Conservation (phyloP, 2,797 vertebrate species). For the Mallotus villosus region DNA sequence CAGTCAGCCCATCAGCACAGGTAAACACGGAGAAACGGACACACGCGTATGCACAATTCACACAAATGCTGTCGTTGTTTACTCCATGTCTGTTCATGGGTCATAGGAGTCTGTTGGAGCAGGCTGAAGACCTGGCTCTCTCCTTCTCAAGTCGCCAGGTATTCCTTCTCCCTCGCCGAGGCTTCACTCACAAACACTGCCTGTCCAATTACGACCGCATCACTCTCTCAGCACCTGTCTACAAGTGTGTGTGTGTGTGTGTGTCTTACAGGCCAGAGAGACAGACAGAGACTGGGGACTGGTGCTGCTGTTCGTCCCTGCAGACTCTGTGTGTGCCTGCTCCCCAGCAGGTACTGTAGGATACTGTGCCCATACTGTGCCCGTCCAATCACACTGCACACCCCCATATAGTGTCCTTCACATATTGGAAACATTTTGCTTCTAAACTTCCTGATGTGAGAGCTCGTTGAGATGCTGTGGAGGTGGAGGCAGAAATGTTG, state of each 20-base stretch:
- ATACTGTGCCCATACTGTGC: neutral
- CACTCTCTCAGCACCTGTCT: neutral
- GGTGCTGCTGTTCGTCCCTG: constrained; percentile 65
- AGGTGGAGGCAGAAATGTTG: neutral
- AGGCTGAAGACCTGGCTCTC: constrained; percentile 54
- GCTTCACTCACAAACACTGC: neutral
- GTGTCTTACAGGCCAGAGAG: constrained; percentile 42
- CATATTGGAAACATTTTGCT: too few species aligned
- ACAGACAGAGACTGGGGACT: constrained; percentile 63
- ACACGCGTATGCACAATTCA: neutral
- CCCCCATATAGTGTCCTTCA: neutral
- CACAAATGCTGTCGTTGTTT: neutral
- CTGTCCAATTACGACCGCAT: neutral
- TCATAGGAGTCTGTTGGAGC: constrained; percentile 63
- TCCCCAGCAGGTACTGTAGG: constrained; percentile 62
- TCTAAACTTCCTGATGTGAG: neutral
- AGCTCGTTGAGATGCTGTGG: neutral
- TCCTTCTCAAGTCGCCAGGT: constrained; percentile 63
- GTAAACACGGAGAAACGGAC: constrained; percentile 44
- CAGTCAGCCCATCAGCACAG: constrained; percentile 44
- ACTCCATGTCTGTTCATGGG: constrained; percentile 25
- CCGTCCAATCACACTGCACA: neutral
- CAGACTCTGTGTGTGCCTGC: constrained; percentile 62
- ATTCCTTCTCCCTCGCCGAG: neutral
- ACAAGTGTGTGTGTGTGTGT: constrained; percentile 2